Evolutionary conservation across 2,888 invertebrate genomes (phyloP).

Genomic region (Disparrhopalites patrizii): DNA sequence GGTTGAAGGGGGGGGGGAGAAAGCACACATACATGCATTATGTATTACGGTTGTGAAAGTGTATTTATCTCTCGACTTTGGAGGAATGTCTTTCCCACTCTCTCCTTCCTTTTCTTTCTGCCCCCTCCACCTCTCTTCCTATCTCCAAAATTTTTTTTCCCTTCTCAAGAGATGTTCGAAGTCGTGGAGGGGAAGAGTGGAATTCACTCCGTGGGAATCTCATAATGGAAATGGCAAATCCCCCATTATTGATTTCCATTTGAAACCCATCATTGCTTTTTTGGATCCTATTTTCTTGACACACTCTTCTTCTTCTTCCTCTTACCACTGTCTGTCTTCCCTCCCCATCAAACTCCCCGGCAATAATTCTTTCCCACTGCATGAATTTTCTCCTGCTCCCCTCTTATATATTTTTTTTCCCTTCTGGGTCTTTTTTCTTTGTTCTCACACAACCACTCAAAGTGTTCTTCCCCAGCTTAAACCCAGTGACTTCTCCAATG

Average conservation of each 20-base stretch:
- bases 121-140: not conserved
- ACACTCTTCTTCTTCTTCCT: not conserved
- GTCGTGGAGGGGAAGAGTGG: not conserved
- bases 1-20: not conserved
- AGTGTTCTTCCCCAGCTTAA: too few relatives aligned
- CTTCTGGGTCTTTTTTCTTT: not conserved
- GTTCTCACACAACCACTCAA: too few relatives aligned
- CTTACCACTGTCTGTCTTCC: not conserved
- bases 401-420: not conserved
- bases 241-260: slow-evolving; percentile 26
- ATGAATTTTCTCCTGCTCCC: not conserved
- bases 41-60: slow-evolving; percentile 7
- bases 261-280: slow-evolving; percentile 25
- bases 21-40: not conserved
- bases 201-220: slow-evolving; percentile 22
- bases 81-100: slow-evolving; percentile 14
- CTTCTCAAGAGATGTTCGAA: not conserved
- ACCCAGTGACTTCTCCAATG: too few relatives aligned
- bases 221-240: slow-evolving; percentile 27
- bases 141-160: not conserved
- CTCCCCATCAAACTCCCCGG: not conserved
- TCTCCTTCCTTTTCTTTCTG: not conserved
- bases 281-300: slow-evolving; percentile 17
- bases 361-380: too few relatives aligned
- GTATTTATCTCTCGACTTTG: slow-evolving; percentile 5